Conservation (phyloP, 2,113 vertebrate genomes). For the Corythornis cristatus region DNA sequence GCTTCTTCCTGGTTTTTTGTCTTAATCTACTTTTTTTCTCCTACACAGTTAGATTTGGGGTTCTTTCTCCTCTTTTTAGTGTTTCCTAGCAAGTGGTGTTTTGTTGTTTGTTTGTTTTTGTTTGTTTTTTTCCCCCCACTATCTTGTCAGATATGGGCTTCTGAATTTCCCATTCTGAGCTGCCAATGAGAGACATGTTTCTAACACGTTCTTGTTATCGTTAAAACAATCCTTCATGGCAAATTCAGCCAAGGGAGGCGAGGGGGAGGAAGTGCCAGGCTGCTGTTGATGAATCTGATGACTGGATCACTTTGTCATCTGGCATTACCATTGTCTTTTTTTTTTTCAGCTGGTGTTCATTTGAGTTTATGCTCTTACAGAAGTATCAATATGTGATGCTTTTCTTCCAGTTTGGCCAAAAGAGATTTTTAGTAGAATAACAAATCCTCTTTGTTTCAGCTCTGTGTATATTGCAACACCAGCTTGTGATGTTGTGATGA, state of each 20-base stretch:
- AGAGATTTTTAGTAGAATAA: background rate
- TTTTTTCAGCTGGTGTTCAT: constrained; percentile 18
- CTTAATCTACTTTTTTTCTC: background rate
- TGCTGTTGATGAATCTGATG: constrained; percentile 38
- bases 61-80: background rate
- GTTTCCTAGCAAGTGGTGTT: background rate
- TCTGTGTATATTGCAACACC: background rate
- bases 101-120: background rate
- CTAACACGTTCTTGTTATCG: background rate
- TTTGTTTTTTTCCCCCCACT: background rate
- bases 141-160: background rate
- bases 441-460: background rate
- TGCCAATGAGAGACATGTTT: background rate
- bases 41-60: background rate
- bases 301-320: constrained; percentile 1
- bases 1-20: background rate
- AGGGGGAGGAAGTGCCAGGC: background rate
- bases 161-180: background rate
- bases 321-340: background rate
- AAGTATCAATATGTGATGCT: background rate
- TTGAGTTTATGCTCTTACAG: background rate
- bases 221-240: background rate
- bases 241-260: background rate
- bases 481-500: constrained; percentile 28
- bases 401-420: background rate